Percentiles rank a stretch among this genome's conserved stretches.
Evolutionary conservation across 2,797 vertebrate species (phyloP).

Genomic region (Mionectes olivaceus): DNA sequence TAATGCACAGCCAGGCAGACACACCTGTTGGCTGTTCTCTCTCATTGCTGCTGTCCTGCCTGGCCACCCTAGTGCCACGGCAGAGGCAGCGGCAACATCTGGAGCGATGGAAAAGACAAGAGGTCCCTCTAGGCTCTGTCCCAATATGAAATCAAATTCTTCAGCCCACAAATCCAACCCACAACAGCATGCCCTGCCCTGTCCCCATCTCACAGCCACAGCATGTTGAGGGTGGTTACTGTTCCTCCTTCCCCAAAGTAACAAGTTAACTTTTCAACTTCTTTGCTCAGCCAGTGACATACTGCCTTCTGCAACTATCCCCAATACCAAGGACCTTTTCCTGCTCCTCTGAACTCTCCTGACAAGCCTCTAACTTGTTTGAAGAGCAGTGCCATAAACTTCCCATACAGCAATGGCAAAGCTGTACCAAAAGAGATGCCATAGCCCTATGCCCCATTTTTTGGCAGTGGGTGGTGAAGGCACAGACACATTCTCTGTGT

Average conservation of each 20-base stretch:
- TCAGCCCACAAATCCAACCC: not conserved
- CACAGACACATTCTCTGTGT: accelerated
- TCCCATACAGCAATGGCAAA: accelerated
- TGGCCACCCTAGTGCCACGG: accelerated
- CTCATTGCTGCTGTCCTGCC: not conserved
- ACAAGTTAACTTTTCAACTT: not conserved
- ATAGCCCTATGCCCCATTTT: accelerated
- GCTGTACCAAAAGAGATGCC: not conserved
- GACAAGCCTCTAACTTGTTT: not conserved
- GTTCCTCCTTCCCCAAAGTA: not conserved
- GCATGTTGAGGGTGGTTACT: not conserved
- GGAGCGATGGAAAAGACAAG: accelerated
- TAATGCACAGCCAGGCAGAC: not conserved
- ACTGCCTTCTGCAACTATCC: not conserved
- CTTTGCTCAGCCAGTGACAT: not conserved
- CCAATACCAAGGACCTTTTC: not conserved
- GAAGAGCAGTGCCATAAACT: not conserved
- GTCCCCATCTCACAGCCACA: not conserved
- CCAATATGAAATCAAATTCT: not conserved
- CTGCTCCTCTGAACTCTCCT: not conserved
- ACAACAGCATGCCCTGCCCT: not conserved
- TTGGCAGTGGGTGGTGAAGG: not conserved
- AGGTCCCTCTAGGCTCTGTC: not conserved
- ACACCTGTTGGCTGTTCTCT: not conserved
- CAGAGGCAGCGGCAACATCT: not conserved